Evolutionary conservation across 2,113 vertebrate species (phyloP).

Genomic region (Collichthys lucidus): DNA sequence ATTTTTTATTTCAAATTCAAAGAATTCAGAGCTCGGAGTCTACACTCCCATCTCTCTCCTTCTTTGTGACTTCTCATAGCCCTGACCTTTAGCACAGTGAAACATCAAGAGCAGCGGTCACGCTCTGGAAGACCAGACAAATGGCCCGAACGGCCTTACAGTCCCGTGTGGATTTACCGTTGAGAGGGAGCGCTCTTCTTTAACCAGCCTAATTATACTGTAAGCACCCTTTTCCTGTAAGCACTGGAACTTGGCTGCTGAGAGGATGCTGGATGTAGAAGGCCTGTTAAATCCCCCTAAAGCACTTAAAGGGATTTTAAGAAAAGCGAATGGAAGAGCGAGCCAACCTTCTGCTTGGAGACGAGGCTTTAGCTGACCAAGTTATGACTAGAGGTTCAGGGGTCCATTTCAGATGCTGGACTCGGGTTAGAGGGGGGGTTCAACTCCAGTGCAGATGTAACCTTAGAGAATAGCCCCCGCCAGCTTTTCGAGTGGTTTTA

Average conservation of each 20-base stretch:
- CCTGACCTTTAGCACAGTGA: constrained; percentile 61
- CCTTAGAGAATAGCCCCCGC: neutral
- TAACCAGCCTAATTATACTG: constrained; percentile 76
- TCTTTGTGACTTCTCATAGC: constrained; percentile 30
- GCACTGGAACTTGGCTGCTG: constrained; percentile 61
- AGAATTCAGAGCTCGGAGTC: constrained; percentile 12
- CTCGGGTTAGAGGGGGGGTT: constrained; percentile 19
- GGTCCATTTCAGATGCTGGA: constrained; percentile 50
- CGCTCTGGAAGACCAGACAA: constrained; percentile 61
- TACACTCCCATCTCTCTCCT: neutral
- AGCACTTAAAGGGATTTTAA: constrained; percentile 77
- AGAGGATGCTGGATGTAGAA: constrained; percentile 68
- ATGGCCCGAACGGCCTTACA: constrained; percentile 57
- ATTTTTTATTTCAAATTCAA: constrained; percentile 27
- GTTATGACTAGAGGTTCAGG: constrained; percentile 40
- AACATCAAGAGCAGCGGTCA: constrained; percentile 63
- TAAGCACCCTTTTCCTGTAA: constrained; percentile 71
- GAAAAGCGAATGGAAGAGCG: constrained; percentile 63
- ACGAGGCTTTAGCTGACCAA: constrained; percentile 52
- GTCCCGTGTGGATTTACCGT: constrained; percentile 56
- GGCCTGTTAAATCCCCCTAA: constrained; percentile 74
- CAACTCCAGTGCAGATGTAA: constrained; percentile 14
- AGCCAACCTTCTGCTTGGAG: constrained; percentile 52
- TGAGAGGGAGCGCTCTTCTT: constrained; percentile 62
- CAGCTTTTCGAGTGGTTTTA: neutral